phyloP scores from a whole-genome alignment of 1,140 invertebrate genomes.

The Drosophila simulans region DNA sequence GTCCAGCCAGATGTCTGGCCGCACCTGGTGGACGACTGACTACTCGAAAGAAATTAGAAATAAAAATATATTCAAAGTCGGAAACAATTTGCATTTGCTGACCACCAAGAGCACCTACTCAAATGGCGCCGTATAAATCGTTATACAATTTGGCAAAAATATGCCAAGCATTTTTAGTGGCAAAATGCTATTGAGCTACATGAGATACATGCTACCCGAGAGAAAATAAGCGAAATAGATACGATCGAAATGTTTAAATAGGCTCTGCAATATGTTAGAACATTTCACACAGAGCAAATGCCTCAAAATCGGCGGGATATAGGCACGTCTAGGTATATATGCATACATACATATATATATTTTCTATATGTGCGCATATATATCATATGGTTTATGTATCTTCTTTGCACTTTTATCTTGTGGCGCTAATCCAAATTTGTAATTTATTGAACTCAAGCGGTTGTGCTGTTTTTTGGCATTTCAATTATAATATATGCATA shows the following conservation, averaged over 20 bases:
- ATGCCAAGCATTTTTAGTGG: conserved; percentile 60
- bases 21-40: conserved; percentile 20
- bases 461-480: conserved; percentile 29
- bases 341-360: background rate
- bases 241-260: conserved; percentile 46
- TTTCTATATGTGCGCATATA: background rate
- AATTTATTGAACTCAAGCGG: conserved; percentile 67
- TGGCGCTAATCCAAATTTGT: conserved; percentile 59
- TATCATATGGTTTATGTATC: conserved; percentile 54
- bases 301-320: conserved; percentile 35
- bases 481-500: conserved; percentile 31
- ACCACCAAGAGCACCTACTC: conserved; percentile 24
- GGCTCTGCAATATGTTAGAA: conserved; percentile 47
- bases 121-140: conserved; percentile 43
- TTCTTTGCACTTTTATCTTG: conserved; percentile 37
- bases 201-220: conserved; percentile 53
- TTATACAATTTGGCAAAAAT: conserved; percentile 51
- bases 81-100: conserved; percentile 46
- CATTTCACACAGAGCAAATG: conserved; percentile 32
- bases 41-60: conserved; percentile 2
- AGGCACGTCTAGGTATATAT: conserved; percentile 22
- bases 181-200: conserved; percentile 46
- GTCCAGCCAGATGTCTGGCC: conserved; percentile 10
- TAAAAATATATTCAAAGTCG: conserved; percentile 1
- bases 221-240: conserved; percentile 21